Base-by-base conservation (phyloP, 1,140 invertebrate species). In the Neuroterus valhalla region DNA sequence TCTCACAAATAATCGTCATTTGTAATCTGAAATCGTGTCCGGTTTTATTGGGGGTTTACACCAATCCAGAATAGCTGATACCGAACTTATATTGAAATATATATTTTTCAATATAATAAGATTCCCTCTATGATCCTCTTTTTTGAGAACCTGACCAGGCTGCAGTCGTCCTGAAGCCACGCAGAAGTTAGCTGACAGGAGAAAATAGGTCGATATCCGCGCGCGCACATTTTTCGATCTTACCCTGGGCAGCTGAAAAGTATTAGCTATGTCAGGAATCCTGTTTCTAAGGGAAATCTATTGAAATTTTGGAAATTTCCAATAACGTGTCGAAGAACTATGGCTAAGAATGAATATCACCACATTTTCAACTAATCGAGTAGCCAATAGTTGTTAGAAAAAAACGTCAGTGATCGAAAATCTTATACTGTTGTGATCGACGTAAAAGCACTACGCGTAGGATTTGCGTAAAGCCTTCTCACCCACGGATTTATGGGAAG, bases 171-270 rank as follows among this genome's bases (percentile, higher is more conserved):
- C 55, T 62, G 55, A 62, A 62, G n/a, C 55, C 12, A 26, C 23
- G 12, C 10, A 62, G 31, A 62, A 62, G 4, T 62, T 31, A 62
- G n/a, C 55, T 62, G 55, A 31, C 55, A 62, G 70, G n/a, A 70
- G 42, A 72, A 77, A 77, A 77, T 5, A 75, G 77, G 85, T 87
- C 85, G 82, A 85, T 86, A 86, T 78, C 76, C 82, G 85, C 82
- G 81, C 81, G 82, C 86, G 86, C 80, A 79, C 50, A 19, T 71
- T 17, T 71, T 70, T 44, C 72, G 75, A 68, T 19, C 45, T 66
- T 43, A 73, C 72, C 70, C 72, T 55, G 43, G 19, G 31, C 21
- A 2, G 38, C 14, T 31, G 55, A 31, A 14, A 38, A 62, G 50
- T 12, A 17, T 62, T 3, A n/a, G 26, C 4, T 38, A 14, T 31